Percentiles rank a stretch among this genome's conserved stretches.
Evolutionary conservation across 2,113 vertebrate species (phyloP).

Genomic region (Crocuta crocuta): DNA sequence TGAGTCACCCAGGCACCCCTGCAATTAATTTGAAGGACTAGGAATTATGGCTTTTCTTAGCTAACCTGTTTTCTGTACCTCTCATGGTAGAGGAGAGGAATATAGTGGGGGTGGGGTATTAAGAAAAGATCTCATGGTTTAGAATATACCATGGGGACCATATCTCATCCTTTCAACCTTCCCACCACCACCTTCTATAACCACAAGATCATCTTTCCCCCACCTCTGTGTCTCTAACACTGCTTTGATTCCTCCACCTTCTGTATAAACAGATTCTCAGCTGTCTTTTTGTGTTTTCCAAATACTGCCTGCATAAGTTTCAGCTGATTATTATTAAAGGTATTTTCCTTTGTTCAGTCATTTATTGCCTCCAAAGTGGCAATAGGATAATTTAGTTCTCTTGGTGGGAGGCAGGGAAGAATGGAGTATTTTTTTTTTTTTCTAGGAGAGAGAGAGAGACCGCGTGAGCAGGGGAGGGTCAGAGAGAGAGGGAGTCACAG

Average conservation of each 20-base stretch:
- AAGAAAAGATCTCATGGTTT: not conserved
- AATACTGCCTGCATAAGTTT: not conserved
- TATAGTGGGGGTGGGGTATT: not conserved
- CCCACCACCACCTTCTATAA: not conserved
- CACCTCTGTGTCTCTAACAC: not conserved
- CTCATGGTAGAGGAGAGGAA: not conserved
- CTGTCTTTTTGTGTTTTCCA: not conserved
- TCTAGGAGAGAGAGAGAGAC: no score
- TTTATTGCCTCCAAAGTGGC: not conserved
- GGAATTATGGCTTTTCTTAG: not conserved
- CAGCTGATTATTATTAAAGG: not conserved
- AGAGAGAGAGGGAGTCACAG: no score
- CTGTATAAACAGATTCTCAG: not conserved
- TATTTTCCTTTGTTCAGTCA: not conserved
- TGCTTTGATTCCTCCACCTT: not conserved
- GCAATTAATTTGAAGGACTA: not conserved
- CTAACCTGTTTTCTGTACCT: not conserved
- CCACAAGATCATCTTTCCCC: not conserved
- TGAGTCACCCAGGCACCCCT: not conserved
- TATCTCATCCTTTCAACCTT: not conserved
- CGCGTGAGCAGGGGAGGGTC: no score
- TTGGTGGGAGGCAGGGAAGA: not conserved
- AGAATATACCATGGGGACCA: not conserved
- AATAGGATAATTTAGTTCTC: not conserved
- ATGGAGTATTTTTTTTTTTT: not conserved